Percentiles rank a stretch among this genome's conserved stretches.
These are phyloP conservation scores for Pollenia labialis DNA, from an alignment of 2,888 invertebrate species.

Conservation along the genomic window DNA sequence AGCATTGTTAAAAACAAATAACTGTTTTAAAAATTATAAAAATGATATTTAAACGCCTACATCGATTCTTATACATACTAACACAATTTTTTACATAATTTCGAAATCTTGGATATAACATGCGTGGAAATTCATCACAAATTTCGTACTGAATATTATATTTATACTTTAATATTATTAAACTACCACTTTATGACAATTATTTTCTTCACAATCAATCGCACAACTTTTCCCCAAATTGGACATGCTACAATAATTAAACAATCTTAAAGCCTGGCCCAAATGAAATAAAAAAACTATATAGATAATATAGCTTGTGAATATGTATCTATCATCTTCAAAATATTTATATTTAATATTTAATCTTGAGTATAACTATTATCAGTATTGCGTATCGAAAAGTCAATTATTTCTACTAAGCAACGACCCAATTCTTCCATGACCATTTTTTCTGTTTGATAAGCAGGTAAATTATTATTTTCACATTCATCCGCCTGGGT, in stretches of 20 bases:
- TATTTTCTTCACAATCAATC: neutral
- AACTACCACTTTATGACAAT: no score
- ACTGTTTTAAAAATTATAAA: slow-evolving; percentile 1
- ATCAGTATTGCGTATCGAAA: slow-evolving; percentile 84
- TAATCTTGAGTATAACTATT: slow-evolving; percentile 75
- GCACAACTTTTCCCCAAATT: neutral
- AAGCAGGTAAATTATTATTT: slow-evolving; percentile 88
- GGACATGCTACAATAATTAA: neutral
- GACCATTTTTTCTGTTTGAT: slow-evolving; percentile 88
- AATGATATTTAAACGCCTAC: neutral
- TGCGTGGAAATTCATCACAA: neutral
- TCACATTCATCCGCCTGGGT: slow-evolving; percentile 95
- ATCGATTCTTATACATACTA: neutral
- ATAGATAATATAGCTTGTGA: neutral
- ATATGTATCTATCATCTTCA: slow-evolving; percentile 27
- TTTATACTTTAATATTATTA: no score
- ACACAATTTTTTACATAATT: slow-evolving; percentile 1
- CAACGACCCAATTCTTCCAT: slow-evolving; percentile 98
- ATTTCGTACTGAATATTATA: neutral
- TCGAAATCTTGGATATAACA: neutral
- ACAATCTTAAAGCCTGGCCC: neutral
- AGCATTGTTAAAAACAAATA: neutral
- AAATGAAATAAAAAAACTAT: slow-evolving; percentile 25
- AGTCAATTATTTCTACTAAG: slow-evolving; percentile 95
- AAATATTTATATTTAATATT: slow-evolving; percentile 35